Conservation (phyloP, 1,140 invertebrate species). For the Musca domestica region DNA sequence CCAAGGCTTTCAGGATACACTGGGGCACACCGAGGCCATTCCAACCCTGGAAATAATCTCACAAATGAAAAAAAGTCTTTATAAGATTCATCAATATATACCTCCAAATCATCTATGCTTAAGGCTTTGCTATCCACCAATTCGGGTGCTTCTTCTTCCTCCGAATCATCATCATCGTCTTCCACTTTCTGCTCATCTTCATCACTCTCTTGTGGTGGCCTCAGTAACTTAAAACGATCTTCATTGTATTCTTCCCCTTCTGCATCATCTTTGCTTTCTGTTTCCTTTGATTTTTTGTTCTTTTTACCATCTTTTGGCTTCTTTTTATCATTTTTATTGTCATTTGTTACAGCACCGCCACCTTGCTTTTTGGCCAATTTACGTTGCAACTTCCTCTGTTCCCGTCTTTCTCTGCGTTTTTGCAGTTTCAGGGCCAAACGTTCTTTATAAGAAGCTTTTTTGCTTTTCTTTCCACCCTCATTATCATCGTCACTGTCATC, state of each 20-base stretch:
- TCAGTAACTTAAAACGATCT: conserved; percentile 39
- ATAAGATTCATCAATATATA: conserved; percentile 4
- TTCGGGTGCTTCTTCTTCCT: neutral
- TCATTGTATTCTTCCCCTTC: conserved; percentile 34
- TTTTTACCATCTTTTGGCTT: neutral
- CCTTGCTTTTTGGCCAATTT: conserved; percentile 30
- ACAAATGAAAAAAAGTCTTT: conserved; percentile 32
- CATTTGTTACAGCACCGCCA: neutral
- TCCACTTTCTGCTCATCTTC: conserved; percentile 13
- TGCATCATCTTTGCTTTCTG: conserved; percentile 27
- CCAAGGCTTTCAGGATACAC: conserved; percentile 70
- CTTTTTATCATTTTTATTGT: neutral
- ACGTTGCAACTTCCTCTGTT: conserved; percentile 37
- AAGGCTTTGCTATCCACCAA: conserved; percentile 23
- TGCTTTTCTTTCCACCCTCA: conserved; percentile 2
- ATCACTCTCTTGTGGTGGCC: conserved; percentile 31
- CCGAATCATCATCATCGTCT: conserved; percentile 7
- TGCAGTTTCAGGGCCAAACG: conserved; percentile 32
- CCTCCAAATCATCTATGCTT: conserved; percentile 33
- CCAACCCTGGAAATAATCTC: conserved; percentile 68
- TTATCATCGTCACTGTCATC: conserved; percentile 4
- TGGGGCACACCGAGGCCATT: conserved; percentile 65
- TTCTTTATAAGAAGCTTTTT: conserved; percentile 37
- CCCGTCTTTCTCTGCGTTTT: conserved; percentile 38
- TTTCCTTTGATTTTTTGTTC: neutral